phyloP scores from a whole-genome alignment of 2,888 invertebrate species.

The Caenorhabditis virilis region DNA sequence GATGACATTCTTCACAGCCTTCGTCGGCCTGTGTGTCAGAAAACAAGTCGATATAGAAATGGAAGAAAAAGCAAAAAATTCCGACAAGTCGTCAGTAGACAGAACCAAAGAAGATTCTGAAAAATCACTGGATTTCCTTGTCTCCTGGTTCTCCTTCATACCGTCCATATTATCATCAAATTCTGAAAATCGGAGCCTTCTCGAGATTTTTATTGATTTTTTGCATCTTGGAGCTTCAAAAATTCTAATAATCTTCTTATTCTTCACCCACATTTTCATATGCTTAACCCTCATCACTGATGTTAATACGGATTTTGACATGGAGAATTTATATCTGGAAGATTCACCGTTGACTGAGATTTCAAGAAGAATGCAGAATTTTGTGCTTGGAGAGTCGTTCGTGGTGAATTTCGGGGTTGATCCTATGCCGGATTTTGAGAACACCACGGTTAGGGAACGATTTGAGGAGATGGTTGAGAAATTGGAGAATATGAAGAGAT shows the following conservation, averaged over 20 bases:
- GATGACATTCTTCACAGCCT: conserved; percentile 64
- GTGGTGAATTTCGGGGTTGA: conserved; percentile 64
- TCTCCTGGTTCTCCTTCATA: conserved; percentile 20
- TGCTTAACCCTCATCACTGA: conserved; percentile 55
- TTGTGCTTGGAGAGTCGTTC: conserved; percentile 61
- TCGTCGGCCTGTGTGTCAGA: conserved; percentile 53
- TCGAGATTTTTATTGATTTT: conserved; percentile 49
- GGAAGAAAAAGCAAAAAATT: no score
- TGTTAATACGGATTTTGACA: conserved; percentile 66
- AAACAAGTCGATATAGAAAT: conserved; percentile 50
- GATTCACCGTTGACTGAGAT: conserved; percentile 65
- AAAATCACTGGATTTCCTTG: conserved; percentile 7
- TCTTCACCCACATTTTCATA: conserved; percentile 53
- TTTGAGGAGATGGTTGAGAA: conserved; percentile 57
- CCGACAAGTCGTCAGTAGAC: no score
- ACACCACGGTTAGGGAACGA: conserved; percentile 46
- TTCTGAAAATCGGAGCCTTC: conserved; percentile 13
- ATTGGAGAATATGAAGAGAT: conserved; percentile 55
- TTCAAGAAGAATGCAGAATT: conserved; percentile 62
- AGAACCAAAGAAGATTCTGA: conserved; percentile 20
- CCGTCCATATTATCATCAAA: conserved; percentile 25
- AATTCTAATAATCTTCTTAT: conserved; percentile 40
- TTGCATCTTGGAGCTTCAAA: conserved; percentile 43
- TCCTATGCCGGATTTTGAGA: conserved; percentile 59
- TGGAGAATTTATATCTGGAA: conserved; percentile 64